Evolutionary conservation across 2,888 invertebrate genomes (phyloP), one percentile per base, ranked within the genome.

Genomic region (Standfussiana lucernea): DNA sequence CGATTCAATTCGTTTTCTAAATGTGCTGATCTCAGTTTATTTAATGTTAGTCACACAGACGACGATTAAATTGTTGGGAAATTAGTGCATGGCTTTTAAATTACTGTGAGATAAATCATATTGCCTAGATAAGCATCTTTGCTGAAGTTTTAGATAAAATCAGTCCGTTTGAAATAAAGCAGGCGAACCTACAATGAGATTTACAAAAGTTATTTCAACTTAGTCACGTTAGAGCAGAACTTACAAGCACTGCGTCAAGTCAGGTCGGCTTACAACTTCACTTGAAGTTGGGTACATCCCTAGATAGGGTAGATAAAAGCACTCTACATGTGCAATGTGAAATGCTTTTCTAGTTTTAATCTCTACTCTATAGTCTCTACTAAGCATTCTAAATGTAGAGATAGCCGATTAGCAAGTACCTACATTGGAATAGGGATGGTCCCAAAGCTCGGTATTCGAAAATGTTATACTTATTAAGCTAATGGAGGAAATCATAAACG

Each of bases 51-150:
- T 72, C 50, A 45, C 47, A 56, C 5, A 28, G 28, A 62, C 53
- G 24, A 56, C n/a, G 42, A 68, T 67, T 42, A 53, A n/a, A 80
- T 45, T 56, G 59, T 75, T 76, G 64, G 37, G 59, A 86, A 85
- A 86, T 77, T 50, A 61, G 68, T 62, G 66, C 64, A 65, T 74
- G 67, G 64, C 75, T 61, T 80, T 84, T 62, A 72, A 69, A 61
- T 64, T 75, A 72, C 66, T 73, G n/a, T 66, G 69, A 78, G 72
- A 88, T 86, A 82, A 86, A 84, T 88, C 75, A 75, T 70, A 74
- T 66, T 75, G 70, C 1, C 61, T 37, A 72, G 86, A 86, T 84
- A 84, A 75, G 66, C n/a, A 86, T 86, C 80, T 75, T 56, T 59
- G 65, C 28, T 80, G 45, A 68, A 77, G 67, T 70, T 62, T 70